Evolutionary conservation across 2,113 vertebrate genomes (phyloP).

Genomic region (Hippocampus mohnikei): DNA sequence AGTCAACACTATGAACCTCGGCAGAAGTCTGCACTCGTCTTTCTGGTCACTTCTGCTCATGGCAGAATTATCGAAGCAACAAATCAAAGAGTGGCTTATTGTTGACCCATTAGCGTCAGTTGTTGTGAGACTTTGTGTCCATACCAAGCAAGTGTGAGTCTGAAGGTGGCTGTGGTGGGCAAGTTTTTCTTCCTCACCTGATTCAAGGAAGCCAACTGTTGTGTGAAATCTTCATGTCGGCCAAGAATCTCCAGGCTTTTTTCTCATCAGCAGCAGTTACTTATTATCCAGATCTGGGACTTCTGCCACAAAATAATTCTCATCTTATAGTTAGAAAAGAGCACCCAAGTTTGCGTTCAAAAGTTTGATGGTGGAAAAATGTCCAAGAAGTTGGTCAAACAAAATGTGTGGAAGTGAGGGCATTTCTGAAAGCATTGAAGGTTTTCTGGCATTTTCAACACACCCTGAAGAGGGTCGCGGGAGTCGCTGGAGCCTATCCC

Average conservation of each 20-base stretch:
- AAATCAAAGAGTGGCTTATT: background rate
- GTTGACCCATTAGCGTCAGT: background rate
- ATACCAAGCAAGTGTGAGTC: background rate
- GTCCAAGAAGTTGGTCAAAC: background rate
- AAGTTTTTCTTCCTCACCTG: background rate
- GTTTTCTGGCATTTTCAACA: background rate
- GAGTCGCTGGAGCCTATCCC: too few species aligned
- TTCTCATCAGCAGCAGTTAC: slow-evolving; percentile 26
- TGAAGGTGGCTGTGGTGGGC: background rate
- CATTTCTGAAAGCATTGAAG: slow-evolving; percentile 9
- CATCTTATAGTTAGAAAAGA: slow-evolving; percentile 38
- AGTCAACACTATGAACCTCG: too few species aligned
- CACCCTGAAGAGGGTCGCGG: too few species aligned
- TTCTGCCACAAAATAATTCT: slow-evolving; percentile 49
- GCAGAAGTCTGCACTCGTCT: background rate
- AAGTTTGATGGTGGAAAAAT: slow-evolving; percentile 27
- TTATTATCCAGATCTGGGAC: slow-evolving; percentile 50
- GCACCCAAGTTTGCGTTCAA: slow-evolving; percentile 5
- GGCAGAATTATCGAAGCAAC: background rate
- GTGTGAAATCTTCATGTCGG: background rate
- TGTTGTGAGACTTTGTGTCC: background rate
- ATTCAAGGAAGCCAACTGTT: background rate
- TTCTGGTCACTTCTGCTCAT: background rate
- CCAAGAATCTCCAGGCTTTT: background rate
- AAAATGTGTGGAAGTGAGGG: background rate